Evolutionary conservation across 2,888 invertebrate species (phyloP), one percentile per base, ranked within the genome.

Genomic region (Asteroscopus sphinx): DNA sequence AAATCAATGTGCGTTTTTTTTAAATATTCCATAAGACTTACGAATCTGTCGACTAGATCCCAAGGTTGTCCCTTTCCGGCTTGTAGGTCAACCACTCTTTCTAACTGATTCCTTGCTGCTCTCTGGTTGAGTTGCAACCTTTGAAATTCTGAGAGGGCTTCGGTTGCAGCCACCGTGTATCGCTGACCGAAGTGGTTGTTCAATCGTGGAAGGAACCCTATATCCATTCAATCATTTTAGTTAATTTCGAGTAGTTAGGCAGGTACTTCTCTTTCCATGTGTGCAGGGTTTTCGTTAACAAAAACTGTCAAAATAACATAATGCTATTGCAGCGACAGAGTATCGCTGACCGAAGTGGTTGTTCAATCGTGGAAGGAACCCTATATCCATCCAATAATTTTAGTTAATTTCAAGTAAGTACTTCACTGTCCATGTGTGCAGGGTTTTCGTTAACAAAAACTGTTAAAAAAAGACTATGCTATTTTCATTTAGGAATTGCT

Each of bases 81-180:
- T 82, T 96, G 96, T 47, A 96, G 80, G 59, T 95, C 95, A 0
- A 95, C 95, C 17, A 95, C 94, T 79, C 95, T 92, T 68, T 95
- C 94, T 45, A 96, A 83, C 67, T 95, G 95, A 76, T 96, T 95
- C 26, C 93, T 85, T 1, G 95, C 96, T 8, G 95, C 95, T 59
- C 95, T 92, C 56, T 96, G 95, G 46, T 94, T 92, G 32, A 95
- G 85, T 84, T 96, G 96, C 11, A 95, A 81, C 59, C 91, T 93
- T 81, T 97, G 96, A 77, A 97, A 97, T 80, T 96, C 96, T 0
- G 96, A 96, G 21, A 97, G 83, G 0, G 96, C 97, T 83, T 97
- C 96, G 0, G 96, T 96, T 0, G 97, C 97, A 37, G 95, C 94
- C 6, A 97, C 96, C 1, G 96, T 95, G 85, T 95, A 97, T 39